These are phyloP conservation scores for Quiscalus mexicanus DNA, from an alignment of 2,113 vertebrate species.

Conservation along the genomic window DNA sequence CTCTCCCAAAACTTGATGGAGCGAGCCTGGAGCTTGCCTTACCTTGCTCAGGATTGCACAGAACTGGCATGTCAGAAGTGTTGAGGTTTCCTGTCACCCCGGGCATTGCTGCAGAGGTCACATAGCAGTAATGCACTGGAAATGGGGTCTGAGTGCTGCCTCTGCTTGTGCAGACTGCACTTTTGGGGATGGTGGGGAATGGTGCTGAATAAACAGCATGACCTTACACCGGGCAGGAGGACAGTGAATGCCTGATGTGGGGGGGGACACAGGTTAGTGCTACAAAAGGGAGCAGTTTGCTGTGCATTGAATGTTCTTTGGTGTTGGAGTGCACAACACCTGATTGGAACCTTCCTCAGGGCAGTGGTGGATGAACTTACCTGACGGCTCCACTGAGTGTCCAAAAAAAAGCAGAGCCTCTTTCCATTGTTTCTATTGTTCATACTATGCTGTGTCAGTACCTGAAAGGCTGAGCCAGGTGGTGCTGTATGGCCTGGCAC, in stretches of 20 bases:
- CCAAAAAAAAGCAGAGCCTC: background rate
- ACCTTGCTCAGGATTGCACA: background rate
- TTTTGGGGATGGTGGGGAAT: background rate
- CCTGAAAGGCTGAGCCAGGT: background rate
- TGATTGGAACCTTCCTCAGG: background rate
- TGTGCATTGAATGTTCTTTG: background rate
- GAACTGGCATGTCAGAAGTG: background rate
- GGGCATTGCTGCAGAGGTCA: background rate
- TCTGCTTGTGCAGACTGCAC: rapidly evolving
- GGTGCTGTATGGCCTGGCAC: background rate
- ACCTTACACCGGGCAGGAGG: background rate
- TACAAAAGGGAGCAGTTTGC: background rate
- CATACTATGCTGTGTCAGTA: background rate
- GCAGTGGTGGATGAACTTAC: background rate
- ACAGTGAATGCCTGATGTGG: background rate
- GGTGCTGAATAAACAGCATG: background rate
- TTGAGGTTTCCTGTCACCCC: background rate
- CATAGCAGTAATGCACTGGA: background rate
- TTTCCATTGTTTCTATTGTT: background rate
- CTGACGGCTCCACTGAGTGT: background rate
- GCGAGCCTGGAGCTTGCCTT: background rate
- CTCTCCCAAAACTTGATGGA: background rate
- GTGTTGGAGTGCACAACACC: background rate
- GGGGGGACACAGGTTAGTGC: rapidly evolving
- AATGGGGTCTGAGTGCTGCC: background rate